Evolutionary conservation across 2,797 vertebrate species (phyloP).

Genomic region (Hypotaenidia philippensis): DNA sequence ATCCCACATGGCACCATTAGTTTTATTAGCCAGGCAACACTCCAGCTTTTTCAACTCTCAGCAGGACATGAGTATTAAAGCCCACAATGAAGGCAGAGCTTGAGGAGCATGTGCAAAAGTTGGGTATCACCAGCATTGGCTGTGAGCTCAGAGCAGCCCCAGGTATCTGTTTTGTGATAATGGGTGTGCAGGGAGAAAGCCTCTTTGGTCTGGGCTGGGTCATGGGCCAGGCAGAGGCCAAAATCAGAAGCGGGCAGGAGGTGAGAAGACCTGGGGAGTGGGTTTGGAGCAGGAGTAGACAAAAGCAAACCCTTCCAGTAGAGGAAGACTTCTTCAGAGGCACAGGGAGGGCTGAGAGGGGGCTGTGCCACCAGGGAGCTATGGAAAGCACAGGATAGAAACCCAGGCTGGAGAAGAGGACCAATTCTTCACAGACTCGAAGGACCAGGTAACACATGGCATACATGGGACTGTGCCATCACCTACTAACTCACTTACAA

Average conservation of each 20-base stretch:
- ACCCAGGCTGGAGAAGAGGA: not conserved
- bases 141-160: not conserved
- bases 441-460: not conserved
- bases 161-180: not conserved
- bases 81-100: not conserved
- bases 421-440: fast-evolving
- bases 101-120: fast-evolving
- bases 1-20: fast-evolving
- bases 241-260: not conserved
- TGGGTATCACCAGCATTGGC: not conserved
- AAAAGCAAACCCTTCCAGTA: not conserved
- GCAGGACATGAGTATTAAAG: not conserved
- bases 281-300: not conserved
- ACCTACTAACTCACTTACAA: not conserved
- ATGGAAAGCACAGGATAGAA: not conserved
- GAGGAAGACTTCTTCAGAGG: not conserved
- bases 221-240: not conserved
- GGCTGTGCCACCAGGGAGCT: not conserved
- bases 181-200: not conserved
- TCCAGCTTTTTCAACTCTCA: not conserved
- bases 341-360: too few species aligned
- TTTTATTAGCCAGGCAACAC: not conserved
- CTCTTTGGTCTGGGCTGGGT: not conserved
- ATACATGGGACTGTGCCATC: fast-evolving
- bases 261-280: not conserved